phyloP scores from a whole-genome alignment of 1,140 invertebrate genomes.

The Nylanderia fulva region DNA sequence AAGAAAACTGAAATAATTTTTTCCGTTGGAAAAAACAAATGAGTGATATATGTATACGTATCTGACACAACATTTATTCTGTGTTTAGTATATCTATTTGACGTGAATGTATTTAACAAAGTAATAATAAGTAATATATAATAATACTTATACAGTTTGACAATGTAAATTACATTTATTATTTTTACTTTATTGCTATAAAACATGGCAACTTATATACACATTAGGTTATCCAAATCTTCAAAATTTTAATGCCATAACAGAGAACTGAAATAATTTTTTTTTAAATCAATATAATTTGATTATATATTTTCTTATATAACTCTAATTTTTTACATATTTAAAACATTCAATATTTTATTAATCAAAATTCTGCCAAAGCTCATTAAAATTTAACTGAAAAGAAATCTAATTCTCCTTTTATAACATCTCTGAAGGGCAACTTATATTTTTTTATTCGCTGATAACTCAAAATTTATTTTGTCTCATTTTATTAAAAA shows the following conservation, averaged over 20 bases:
- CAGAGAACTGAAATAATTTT: background rate
- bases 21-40: background rate
- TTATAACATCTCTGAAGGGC: no score
- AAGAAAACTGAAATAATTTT: no score
- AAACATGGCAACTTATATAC: no score
- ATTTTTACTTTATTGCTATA: background rate
- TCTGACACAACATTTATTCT: background rate
- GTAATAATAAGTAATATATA: constrained; percentile 38
- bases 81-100: background rate
- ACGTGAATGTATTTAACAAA: constrained; percentile 28
- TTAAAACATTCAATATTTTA: background rate
- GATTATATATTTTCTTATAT: no score
- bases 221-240: no score
- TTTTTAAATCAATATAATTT: background rate
- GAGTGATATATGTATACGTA: background rate
- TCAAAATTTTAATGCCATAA: background rate
- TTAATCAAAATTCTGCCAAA: background rate
- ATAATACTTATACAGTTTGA: background rate
- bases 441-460: no score
- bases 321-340: background rate
- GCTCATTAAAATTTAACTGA: no score
- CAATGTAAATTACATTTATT: background rate
- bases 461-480: no score
- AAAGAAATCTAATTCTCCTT: no score
- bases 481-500: no score